Evolutionary conservation across 1,140 invertebrate species (phyloP).

Genomic region (Hypothenemus hampei): DNA sequence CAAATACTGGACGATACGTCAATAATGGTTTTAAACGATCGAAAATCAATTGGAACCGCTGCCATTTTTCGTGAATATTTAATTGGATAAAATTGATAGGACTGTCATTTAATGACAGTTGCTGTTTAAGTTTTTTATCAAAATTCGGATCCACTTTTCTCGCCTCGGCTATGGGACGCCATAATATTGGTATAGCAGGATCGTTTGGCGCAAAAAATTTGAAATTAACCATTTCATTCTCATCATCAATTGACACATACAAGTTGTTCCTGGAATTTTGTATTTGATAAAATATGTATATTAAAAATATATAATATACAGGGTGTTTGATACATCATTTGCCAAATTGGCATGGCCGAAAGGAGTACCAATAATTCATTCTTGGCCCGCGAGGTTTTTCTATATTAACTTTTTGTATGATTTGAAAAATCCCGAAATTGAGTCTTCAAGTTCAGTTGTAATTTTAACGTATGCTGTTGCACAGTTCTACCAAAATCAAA

Average conservation of each 20-base stretch:
- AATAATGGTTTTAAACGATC: slow-evolving; percentile 54
- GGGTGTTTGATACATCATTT: no score
- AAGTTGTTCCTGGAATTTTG: slow-evolving; percentile 49
- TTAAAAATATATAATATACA: not conserved
- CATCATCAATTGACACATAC: slow-evolving; percentile 57
- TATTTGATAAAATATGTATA: slow-evolving; percentile 1
- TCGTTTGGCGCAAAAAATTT: slow-evolving; percentile 41
- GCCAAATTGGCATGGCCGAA: no score
- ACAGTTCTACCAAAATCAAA: no score
- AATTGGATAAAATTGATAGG: slow-evolving; percentile 59
- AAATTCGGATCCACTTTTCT: slow-evolving; percentile 50
- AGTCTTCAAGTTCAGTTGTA: no score
- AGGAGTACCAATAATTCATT: slow-evolving; percentile 41
- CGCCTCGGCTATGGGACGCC: slow-evolving; percentile 50
- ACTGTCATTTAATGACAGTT: slow-evolving; percentile 57
- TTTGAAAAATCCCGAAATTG: no score
- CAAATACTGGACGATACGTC: slow-evolving; percentile 65
- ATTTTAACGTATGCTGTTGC: no score
- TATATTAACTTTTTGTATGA: no score
- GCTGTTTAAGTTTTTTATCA: slow-evolving; percentile 52
- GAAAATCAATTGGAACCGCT: slow-evolving; percentile 61
- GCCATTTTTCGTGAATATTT: slow-evolving; percentile 64
- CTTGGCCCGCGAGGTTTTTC: no score
- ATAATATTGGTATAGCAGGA: no score
- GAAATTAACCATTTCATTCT: slow-evolving; percentile 37